Base-by-base conservation (phyloP, 2,888 invertebrate genomes). In the Mythimna lalbum region DNA sequence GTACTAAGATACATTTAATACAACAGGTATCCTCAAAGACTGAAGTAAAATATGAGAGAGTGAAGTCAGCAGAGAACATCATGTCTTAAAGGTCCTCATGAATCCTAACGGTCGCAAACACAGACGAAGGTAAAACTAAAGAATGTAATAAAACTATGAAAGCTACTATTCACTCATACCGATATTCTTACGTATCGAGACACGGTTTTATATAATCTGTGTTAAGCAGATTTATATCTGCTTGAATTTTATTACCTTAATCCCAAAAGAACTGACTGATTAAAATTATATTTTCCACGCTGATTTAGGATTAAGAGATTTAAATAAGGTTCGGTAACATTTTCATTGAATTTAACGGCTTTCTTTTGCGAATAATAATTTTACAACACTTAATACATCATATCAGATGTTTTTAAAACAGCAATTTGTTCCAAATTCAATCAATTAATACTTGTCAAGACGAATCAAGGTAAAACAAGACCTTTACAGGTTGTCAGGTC, bases 221-320 rank as follows among this genome's bases (percentile, higher is more conserved):
- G 50, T 57, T 73, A 63, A 64, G 53, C 0, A 61, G 55, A 69
- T 75, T 83, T 82, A 80, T 84, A 80, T 57, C 21, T 4, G 43
- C 1, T 43, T 5, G 43, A 43, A 31, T 69, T 81, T 82, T 84
- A 83, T 77, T 57, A 27, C 60, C 9, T 23, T 63, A 72, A 81
- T 71, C 73, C 53, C 10, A 62, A 72, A 68, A 49, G 39, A 56
- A 63, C 71, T 71, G 64, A 76, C 71, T 71, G 64, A 76, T 79
- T 84, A 81, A 73, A 79, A 69, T 68, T 73, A 77, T 77, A 70
- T 82, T 69, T 66, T 72, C 66, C 69, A 82, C 82, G 84, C 77
- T 43, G 69, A 80, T 84, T 79, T 76, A 6, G 56, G 68, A 82
- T 83, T 80, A 73, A 72, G 62, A 80, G n/a, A 72, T 69, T 73